A percentile compares a stretch with the other conserved stretches of the same genome.
Conservation (phyloP, 2,113 vertebrate species). For the Hylia prasina region DNA sequence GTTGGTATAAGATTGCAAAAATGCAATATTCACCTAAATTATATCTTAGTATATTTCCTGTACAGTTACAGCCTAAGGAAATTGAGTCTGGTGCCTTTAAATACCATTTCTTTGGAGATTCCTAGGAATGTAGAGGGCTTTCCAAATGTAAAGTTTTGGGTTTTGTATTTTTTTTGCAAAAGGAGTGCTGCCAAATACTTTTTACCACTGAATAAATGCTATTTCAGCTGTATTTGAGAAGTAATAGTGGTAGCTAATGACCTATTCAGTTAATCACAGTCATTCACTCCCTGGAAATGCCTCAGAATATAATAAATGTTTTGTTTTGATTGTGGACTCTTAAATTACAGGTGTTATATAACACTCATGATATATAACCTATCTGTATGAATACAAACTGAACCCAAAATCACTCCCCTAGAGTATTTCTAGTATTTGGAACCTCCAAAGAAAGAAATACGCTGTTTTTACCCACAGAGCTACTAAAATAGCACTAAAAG, state of each 20-base stretch:
- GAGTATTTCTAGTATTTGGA: not conserved
- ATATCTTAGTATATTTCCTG: not conserved
- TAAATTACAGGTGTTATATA: constrained; percentile 25
- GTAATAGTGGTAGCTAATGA: not conserved
- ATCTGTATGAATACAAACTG: not conserved
- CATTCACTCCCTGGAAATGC: not conserved
- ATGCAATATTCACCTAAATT: not conserved
- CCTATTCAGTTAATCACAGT: not conserved
- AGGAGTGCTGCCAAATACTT: constrained; percentile 2
- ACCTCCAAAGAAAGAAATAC: not conserved
- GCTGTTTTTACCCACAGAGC: not conserved
- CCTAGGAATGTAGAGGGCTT: not conserved
- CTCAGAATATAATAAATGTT: constrained; percentile 3
- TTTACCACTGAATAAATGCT: not conserved
- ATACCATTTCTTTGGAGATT: not conserved
- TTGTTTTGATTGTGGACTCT: constrained; percentile 3
- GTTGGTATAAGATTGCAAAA: not conserved
- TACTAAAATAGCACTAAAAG: constrained; percentile 1
- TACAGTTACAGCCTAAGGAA: not conserved
- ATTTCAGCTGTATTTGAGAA: constrained; percentile 8
- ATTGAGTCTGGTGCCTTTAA: constrained; percentile 13
- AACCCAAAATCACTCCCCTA: not conserved
- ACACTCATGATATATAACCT: not conserved
- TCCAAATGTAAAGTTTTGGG: not conserved
- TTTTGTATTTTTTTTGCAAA: not conserved